phyloP scores from a whole-genome alignment of 2,113 vertebrate species.

The Phocoena phocoena region DNA sequence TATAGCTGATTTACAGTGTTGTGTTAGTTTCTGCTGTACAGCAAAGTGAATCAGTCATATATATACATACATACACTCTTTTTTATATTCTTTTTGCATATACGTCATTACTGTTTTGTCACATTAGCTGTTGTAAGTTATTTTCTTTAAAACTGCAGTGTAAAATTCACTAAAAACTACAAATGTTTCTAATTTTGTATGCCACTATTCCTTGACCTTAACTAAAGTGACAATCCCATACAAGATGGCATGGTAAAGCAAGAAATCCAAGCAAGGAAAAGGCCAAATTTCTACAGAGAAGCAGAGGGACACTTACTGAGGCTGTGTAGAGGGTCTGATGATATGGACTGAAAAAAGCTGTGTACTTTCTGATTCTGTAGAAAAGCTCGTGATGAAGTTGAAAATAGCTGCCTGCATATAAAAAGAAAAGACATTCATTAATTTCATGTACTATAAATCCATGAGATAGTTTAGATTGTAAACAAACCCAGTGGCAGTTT shows the following conservation, averaged over 20 bases:
- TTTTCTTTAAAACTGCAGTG: neutral
- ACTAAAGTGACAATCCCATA: neutral
- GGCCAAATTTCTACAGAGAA: neutral
- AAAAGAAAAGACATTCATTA: conserved; percentile 46
- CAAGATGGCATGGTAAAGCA: neutral
- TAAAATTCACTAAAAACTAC: neutral
- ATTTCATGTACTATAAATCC: neutral
- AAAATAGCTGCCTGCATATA: conserved; percentile 90
- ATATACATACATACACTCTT: neutral
- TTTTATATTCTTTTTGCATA: neutral
- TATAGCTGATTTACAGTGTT: neutral
- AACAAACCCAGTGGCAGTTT: neutral
- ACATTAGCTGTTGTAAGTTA: neutral
- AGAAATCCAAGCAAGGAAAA: neutral
- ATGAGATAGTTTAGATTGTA: neutral
- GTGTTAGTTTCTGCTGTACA: neutral
- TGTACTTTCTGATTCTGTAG: conserved; percentile 91
- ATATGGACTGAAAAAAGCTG: conserved; percentile 91
- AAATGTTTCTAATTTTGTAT: neutral
- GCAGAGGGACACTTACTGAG: conserved; percentile 86
- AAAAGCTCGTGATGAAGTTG: conserved; percentile 91
- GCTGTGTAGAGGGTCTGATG: conserved; percentile 85
- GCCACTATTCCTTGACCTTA: neutral
- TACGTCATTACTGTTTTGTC: neutral
- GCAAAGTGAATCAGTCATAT: neutral